These are phyloP conservation scores for Parotocinclus haroldoi DNA, from an alignment of 2,797 vertebrate genomes.

Conservation along the genomic window DNA sequence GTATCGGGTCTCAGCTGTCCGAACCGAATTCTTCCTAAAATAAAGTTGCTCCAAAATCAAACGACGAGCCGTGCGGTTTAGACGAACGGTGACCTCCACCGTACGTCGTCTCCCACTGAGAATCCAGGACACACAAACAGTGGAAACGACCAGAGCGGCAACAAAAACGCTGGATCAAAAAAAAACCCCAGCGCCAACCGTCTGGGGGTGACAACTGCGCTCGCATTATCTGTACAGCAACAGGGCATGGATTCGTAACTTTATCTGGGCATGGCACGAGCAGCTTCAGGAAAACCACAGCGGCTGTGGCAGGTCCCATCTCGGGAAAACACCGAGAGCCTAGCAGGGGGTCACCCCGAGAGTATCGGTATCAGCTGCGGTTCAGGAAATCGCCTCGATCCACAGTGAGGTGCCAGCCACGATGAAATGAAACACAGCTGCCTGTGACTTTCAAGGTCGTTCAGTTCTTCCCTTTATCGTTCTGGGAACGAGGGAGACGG, in stretches of 20 bases:
- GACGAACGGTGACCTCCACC: conserved; percentile 48
- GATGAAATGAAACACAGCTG: conserved; percentile 27
- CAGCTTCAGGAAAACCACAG: conserved; percentile 27
- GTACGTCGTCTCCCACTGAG: conserved; percentile 59
- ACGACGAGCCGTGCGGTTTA: conserved; percentile 47
- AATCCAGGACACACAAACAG: conserved; percentile 61
- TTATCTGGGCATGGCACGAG: conserved; percentile 52
- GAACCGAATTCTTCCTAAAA: too few species aligned
- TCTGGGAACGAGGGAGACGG: conserved; percentile 24
- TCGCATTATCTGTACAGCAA: conserved; percentile 48
- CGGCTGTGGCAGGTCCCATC: conserved; percentile 42
- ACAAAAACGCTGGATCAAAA: conserved; percentile 52
- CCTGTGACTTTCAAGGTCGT: conserved; percentile 32
- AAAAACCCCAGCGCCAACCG: conserved; percentile 54
- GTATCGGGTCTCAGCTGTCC: too few species aligned
- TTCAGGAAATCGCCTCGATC: conserved; percentile 49
- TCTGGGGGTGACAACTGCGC: conserved; percentile 60
- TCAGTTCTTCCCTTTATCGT: conserved; percentile 25
- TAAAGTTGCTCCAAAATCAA: conserved; percentile 12
- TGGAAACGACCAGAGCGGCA: conserved; percentile 65
- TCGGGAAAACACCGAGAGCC: conserved; percentile 44
- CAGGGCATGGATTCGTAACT: conserved; percentile 44
- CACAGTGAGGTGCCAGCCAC: conserved; percentile 48
- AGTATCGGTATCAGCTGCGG: conserved; percentile 34
- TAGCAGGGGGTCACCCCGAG: too few species aligned